These are phyloP conservation scores for Gavialis gangeticus DNA, from an alignment of 2,113 vertebrate species.

Conservation along the genomic window DNA sequence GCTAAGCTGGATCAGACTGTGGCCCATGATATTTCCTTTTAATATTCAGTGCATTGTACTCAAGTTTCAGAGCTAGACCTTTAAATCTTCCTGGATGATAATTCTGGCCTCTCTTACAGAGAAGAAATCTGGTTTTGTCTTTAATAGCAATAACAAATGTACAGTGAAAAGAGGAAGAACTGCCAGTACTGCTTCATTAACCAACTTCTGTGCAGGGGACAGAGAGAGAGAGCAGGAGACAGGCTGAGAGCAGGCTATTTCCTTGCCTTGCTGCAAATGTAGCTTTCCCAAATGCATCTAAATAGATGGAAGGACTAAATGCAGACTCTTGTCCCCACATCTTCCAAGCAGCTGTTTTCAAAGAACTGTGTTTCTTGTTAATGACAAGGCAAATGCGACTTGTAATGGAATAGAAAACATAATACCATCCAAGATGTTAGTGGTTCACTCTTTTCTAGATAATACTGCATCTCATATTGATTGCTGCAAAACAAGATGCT, in stretches of 20 bases:
- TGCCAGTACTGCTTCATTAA: conserved; percentile 9
- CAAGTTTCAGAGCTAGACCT: conserved; percentile 4
- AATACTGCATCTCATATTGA: too few species aligned
- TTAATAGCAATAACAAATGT: not conserved
- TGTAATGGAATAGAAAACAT: not conserved
- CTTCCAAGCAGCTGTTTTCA: not conserved
- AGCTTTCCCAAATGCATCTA: not conserved
- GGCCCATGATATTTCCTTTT: conserved; percentile 32
- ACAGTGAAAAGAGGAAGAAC: not conserved
- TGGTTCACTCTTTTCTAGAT: too few species aligned
- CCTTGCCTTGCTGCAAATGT: not conserved
- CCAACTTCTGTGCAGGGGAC: not conserved
- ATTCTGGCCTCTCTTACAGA: not conserved
- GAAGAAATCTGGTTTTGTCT: conserved; percentile 25
- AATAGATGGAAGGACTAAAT: not conserved
- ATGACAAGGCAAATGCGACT: not conserved
- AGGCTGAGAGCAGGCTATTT: accelerated
- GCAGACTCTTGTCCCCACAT: not conserved
- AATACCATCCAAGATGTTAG: too few species aligned
- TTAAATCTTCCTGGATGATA: conserved; percentile 8
- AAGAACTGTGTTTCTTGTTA: not conserved
- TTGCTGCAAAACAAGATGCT: too few species aligned
- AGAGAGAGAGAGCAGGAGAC: not conserved
- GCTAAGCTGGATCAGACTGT: conserved; percentile 11
- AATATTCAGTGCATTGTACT: conserved; percentile 26